These are phyloP conservation scores for Agapetus fuscipes DNA, from an alignment of 2,888 invertebrate species.

Conservation along the genomic window DNA sequence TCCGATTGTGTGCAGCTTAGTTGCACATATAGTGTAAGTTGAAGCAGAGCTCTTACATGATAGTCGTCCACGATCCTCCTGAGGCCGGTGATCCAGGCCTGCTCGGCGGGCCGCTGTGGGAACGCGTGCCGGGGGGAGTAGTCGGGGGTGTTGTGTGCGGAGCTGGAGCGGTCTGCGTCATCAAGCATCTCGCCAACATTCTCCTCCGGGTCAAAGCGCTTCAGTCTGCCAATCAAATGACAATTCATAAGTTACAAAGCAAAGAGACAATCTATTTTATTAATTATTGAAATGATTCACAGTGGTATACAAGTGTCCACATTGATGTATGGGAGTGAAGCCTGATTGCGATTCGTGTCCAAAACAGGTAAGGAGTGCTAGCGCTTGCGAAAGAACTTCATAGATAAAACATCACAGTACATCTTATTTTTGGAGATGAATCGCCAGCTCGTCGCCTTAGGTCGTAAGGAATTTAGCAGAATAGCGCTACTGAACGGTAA, in stretches of 20 bases:
- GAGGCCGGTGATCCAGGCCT: slow-evolving; percentile 49
- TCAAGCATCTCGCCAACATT: slow-evolving; percentile 32
- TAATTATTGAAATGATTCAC: background rate
- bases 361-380: too few species aligned
- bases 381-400: too few species aligned
- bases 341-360: too few species aligned
- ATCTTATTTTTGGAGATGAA: too few species aligned
- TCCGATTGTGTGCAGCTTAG: too few species aligned
- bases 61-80: slow-evolving; percentile 34
- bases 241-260: slow-evolving; percentile 33
- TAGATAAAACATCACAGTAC: too few species aligned
- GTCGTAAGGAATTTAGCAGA: too few species aligned
- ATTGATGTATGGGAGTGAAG: too few species aligned
- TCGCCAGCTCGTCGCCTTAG: too few species aligned
- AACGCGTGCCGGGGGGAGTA: slow-evolving; percentile 27
- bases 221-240: slow-evolving; percentile 50
- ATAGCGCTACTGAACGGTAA: too few species aligned
- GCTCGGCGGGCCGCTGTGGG: slow-evolving; percentile 31
- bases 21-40: too few species aligned
- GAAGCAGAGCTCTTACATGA: slow-evolving; percentile 34
- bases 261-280: slow-evolving; percentile 12
- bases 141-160: slow-evolving; percentile 26
- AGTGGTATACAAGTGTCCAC: too few species aligned
- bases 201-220: slow-evolving; percentile 54
- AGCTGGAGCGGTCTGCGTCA: slow-evolving; percentile 32